These are phyloP conservation scores for Eupithecia dodoneata DNA, from an alignment of 2,888 invertebrate species.

Conservation along the genomic window DNA sequence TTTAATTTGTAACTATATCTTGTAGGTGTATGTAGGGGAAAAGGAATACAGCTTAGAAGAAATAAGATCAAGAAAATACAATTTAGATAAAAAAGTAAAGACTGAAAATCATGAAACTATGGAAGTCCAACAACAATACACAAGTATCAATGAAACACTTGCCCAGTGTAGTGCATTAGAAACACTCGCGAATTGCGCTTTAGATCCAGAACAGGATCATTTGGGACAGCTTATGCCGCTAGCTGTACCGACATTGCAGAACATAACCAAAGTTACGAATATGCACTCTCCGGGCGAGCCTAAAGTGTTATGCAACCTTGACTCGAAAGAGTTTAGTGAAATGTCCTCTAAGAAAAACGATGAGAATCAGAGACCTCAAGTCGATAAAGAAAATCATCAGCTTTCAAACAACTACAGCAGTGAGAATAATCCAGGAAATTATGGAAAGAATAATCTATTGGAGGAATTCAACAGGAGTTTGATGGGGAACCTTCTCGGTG, in stretches of 20 bases:
- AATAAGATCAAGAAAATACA: conserved; percentile 86
- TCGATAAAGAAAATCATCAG: conserved; percentile 69
- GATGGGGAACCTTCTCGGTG: conserved; percentile 81
- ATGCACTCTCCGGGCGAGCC: conserved; percentile 81
- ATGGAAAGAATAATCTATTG: conserved; percentile 74
- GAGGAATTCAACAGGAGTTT: conserved; percentile 79
- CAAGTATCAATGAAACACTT: conserved; percentile 72
- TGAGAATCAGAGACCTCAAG: conserved; percentile 59
- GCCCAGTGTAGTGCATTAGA: conserved; percentile 80
- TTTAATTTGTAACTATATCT: background rate
- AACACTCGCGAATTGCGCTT: conserved; percentile 78
- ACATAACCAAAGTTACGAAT: conserved; percentile 76
- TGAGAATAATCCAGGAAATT: conserved; percentile 63
- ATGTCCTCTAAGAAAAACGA: conserved; percentile 66
- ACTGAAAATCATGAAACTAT: conserved; percentile 60
- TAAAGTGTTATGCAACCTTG: conserved; percentile 76
- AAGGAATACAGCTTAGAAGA: conserved; percentile 92
- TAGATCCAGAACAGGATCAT: conserved; percentile 77
- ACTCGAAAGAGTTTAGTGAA: conserved; percentile 79
- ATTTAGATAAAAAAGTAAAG: conserved; percentile 65
- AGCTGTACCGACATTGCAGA: conserved; percentile 75
- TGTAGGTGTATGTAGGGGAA: conserved; percentile 79
- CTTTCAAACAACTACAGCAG: conserved; percentile 55
- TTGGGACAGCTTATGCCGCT: conserved; percentile 77
- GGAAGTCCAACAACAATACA: conserved; percentile 60